These are phyloP conservation scores for Ochotona princeps DNA, from an alignment of 2,113 vertebrate genomes.

Conservation along the genomic window DNA sequence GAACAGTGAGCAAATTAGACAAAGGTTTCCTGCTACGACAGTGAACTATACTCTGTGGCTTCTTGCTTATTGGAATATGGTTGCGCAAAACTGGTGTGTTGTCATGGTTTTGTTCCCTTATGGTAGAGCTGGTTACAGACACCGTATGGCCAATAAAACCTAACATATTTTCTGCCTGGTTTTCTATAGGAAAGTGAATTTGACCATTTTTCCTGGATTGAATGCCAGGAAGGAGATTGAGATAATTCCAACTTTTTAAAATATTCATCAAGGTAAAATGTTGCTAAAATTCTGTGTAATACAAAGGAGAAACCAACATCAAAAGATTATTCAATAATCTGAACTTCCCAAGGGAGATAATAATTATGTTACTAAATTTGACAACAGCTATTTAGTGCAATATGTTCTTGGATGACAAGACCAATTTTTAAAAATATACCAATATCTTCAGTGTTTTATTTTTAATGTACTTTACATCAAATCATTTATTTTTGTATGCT, in stretches of 20 bases:
- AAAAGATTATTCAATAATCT: neutral
- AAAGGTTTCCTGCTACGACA: neutral
- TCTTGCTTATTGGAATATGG: neutral
- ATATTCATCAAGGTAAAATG: neutral
- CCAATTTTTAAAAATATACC: neutral
- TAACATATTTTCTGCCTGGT: neutral
- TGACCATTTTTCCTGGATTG: neutral
- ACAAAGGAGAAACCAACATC: neutral
- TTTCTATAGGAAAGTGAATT: neutral
- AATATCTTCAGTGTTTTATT: neutral
- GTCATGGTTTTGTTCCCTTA: neutral
- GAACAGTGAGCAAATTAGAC: neutral
- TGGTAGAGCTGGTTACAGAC: neutral
- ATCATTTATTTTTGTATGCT: neutral
- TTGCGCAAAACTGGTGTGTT: rapidly evolving
- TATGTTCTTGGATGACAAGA: neutral
- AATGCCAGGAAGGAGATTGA: neutral
- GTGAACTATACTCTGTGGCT: rapidly evolving
- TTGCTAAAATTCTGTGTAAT: neutral
- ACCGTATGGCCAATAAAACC: rapidly evolving
- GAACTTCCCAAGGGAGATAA: neutral
- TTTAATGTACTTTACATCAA: neutral
- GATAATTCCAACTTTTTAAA: neutral
- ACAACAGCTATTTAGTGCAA: neutral
- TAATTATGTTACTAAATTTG: neutral